phyloP scores from a whole-genome alignment of 2,888 invertebrate genomes.

The Poecilobothrus nobilitatus region DNA sequence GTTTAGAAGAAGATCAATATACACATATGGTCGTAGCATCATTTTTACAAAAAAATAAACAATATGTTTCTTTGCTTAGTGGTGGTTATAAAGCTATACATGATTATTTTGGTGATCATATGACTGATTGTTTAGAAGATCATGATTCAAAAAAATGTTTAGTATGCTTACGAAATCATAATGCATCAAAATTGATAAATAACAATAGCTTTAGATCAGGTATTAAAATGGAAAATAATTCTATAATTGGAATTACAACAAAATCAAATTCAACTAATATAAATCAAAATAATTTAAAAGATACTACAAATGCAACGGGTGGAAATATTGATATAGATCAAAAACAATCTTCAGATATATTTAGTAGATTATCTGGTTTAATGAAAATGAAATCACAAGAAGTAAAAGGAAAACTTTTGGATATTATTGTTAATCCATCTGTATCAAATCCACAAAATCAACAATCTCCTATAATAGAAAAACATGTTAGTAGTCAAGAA shows the following conservation, averaged over 20 bases:
- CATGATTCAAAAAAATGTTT: conserved; percentile 74
- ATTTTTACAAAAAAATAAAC: conserved; percentile 87
- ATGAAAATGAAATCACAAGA: conserved; percentile 87
- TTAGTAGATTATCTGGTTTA: conserved; percentile 75
- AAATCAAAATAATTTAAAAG: not conserved
- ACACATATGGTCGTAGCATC: conserved; percentile 98
- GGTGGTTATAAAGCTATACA: conserved; percentile 85
- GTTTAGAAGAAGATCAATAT: conserved; percentile 88
- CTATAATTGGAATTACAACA: conserved; percentile 10
- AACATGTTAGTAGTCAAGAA: conserved; percentile 77
- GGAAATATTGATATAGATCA: conserved; percentile 11
- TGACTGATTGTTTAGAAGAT: conserved; percentile 73
- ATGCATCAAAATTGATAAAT: conserved; percentile 19
- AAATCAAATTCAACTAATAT: conserved; percentile 19
- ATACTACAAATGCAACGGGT: not conserved
- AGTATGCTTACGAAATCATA: conserved; percentile 60
- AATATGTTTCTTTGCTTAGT: conserved; percentile 83
- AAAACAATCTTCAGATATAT: conserved; percentile 55
- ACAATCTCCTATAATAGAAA: conserved; percentile 50
- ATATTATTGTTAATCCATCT: conserved; percentile 82
- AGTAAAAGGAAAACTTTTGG: conserved; percentile 83
- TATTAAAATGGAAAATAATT: conserved; percentile 36
- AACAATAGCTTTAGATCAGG: conserved; percentile 19
- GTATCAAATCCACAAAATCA: conserved; percentile 11
- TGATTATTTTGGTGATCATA: conserved; percentile 72